Evolutionary conservation across 2,888 invertebrate genomes (phyloP).

Genomic region (Physocephala rufipes): DNA sequence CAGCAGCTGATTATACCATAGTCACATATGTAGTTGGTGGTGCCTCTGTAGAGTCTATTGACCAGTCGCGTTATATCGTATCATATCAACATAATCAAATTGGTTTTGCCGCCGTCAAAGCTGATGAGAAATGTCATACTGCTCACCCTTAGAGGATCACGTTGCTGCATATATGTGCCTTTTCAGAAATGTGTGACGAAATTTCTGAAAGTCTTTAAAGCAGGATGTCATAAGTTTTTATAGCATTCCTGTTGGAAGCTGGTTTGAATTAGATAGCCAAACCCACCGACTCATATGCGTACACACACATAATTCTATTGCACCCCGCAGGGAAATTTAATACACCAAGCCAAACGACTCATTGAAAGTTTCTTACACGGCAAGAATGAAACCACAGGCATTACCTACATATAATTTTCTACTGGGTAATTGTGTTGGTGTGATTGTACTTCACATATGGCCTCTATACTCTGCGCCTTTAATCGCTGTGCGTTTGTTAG

Average conservation of each 20-base stretch:
- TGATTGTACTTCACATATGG: conserved; percentile 1
- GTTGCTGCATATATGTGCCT: conserved; percentile 4
- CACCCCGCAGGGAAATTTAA: too few relatives aligned
- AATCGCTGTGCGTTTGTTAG: conserved; percentile 1
- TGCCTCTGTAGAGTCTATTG: neutral
- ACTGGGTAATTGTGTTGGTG: neutral
- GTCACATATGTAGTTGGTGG: conserved; percentile 6
- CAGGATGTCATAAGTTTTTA: neutral
- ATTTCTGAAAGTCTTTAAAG: neutral
- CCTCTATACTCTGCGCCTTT: conserved; percentile 17
- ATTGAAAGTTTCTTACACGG: too few relatives aligned
- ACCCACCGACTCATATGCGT: neutral
- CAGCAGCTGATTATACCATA: conserved; percentile 29
- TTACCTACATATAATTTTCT: too few relatives aligned
- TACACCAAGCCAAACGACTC: too few relatives aligned
- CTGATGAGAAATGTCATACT: conserved; percentile 32
- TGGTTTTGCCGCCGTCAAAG: conserved; percentile 45
- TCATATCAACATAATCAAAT: conserved; percentile 48
- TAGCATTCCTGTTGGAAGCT: conserved; percentile 19
- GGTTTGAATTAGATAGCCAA: neutral
- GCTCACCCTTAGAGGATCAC: neutral
- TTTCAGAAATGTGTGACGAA: neutral
- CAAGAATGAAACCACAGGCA: too few relatives aligned
- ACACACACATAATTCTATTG: neutral
- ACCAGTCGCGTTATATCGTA: conserved; percentile 31